A percentile compares a stretch with the other conserved stretches of the same genome.
These are phyloP conservation scores for Eleginops maclovinus DNA, from an alignment of 2,113 vertebrate genomes.

Conservation along the genomic window DNA sequence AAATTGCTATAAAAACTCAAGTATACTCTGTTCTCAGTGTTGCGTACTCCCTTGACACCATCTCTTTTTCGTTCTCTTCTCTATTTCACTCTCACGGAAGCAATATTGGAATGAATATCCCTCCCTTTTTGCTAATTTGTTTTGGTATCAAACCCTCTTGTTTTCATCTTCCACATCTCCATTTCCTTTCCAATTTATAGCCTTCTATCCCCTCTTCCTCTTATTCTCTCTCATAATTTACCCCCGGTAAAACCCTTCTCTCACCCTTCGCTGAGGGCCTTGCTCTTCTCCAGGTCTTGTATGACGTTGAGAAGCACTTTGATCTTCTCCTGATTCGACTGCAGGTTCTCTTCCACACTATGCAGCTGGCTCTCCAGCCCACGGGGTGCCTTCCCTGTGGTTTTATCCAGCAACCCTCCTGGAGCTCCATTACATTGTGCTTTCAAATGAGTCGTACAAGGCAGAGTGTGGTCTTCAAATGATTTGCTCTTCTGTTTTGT, in stretches of 20 bases:
- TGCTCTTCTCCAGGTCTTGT: conserved; percentile 97
- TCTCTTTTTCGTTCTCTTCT: conserved; percentile 14
- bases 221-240: neutral
- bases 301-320: conserved; percentile 99
- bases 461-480: conserved; percentile 59
- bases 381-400: conserved; percentile 47
- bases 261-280: conserved; percentile 97
- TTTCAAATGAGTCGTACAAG: conserved; percentile 74
- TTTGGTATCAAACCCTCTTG: neutral
- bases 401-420: conserved; percentile 78
- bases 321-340: conserved; percentile 98
- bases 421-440: conserved; percentile 85
- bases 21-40: conserved; percentile 42
- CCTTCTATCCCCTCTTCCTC: conserved; percentile 2
- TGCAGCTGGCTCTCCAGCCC: conserved; percentile 91
- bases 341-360: conserved; percentile 93
- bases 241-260: conserved; percentile 31
- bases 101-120: conserved; percentile 6
- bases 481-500: conserved; percentile 68
- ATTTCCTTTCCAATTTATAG: neutral
- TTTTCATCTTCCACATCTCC: neutral
- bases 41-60: conserved; percentile 18
- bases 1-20: conserved; percentile 50
- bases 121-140: neutral
- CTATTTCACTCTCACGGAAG: conserved; percentile 10